A percentile compares a stretch with the other conserved stretches of the same genome.
phyloP scores from a whole-genome alignment of 2,113 vertebrate species.

The Ptychochromis oligacanthus region DNA sequence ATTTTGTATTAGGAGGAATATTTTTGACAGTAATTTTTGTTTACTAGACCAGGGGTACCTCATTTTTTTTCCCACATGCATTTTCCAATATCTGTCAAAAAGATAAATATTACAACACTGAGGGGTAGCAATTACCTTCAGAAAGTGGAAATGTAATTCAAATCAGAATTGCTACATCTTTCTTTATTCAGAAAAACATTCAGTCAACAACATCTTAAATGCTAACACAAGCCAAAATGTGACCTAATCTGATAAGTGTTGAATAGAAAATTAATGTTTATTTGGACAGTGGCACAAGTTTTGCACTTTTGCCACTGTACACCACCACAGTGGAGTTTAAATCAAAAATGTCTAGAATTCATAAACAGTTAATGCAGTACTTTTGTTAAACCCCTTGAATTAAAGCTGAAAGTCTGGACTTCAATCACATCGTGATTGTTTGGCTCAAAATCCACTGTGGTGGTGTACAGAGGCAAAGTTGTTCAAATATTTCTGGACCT shows the following conservation, averaged over 20 bases:
- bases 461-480: not conserved
- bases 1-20: not conserved
- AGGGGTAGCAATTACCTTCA: not conserved
- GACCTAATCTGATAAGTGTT: not conserved
- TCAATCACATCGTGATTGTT: not conserved
- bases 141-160: constrained; percentile 7
- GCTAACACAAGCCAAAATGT: not conserved
- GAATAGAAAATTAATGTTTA: not conserved
- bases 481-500: not conserved
- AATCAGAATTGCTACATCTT: not conserved
- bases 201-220: not conserved
- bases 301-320: not conserved
- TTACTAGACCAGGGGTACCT: not conserved
- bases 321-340: not conserved
- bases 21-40: constrained; percentile 3
- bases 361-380: not conserved
- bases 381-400: not conserved
- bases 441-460: not conserved
- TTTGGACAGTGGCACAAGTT: not conserved
- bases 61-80: not conserved
- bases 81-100: constrained; percentile 25
- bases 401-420: not conserved
- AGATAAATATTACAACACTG: not conserved
- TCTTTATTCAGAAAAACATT: not conserved
- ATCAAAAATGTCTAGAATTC: not conserved